Base-by-base conservation (phyloP, 1,140 invertebrate genomes). In the Zaprionus gabonicus region DNA sequence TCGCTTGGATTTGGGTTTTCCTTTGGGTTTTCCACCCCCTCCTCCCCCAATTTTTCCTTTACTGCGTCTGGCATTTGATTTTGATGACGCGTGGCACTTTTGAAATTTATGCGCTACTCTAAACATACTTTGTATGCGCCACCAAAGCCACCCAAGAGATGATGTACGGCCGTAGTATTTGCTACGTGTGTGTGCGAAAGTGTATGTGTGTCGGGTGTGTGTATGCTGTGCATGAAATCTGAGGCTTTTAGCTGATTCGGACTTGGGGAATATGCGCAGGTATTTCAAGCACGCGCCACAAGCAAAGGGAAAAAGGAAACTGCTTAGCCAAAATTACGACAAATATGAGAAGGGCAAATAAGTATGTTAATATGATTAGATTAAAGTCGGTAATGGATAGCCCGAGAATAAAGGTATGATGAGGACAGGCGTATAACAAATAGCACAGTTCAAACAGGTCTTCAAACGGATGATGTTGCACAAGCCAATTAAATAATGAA, bases 61-160 rank as follows among this genome's bases (percentile, higher is more conserved):
- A 23, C 69, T 79, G 65, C 34, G 76, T 67, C 71, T 87, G 84
- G 81, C 84, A 87, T 87, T 87, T 88, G 85, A 88, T 88, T 88
- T 90, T 88, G 84, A 88, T 84, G 84, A 81, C 81, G 81, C 85
- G 81, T 84, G 84, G 85, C 84, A 88, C 84, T 90, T 73, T 88
- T 88, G 75, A 88, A 87, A 87, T 88, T 87, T 87, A 87, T 87
- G 84, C 84, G 84, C 78, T 66, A 81, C 83, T 88, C 81, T 78
- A 73, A 80, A 82, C 81, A 84, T 62, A 87, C 84, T 87, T 88
- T 87, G 84, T 87, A 87, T 87, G 83, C 83, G 83, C 64, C 83
- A 84, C 66, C 81, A 76, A 84, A 78, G 83, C 71, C 55, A 76
- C 38, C 53, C 62, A 71, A 51, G 77, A 80, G 67, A 87, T 87